Evolutionary conservation across 2,888 invertebrate genomes (phyloP), one percentile per base, ranked within the genome.

Genomic region (Hirtodrosophila duncani): DNA sequence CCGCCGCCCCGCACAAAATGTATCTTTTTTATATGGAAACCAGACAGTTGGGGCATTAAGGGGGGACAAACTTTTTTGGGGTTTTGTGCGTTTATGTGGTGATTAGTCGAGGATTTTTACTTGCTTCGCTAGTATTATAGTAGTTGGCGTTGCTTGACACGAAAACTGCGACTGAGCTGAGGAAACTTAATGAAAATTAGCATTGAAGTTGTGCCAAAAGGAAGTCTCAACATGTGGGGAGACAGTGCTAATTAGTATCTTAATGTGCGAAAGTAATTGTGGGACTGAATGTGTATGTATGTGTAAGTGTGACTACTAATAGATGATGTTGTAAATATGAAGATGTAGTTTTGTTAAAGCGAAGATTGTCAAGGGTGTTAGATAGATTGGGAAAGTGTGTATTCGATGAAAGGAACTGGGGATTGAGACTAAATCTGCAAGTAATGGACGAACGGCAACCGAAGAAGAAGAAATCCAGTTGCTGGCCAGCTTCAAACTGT

Each of bases 401-500:
- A n/a, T n/a, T n/a, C n/a, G n/a, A n/a, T n/a, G n/a, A n/a, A n/a
- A n/a, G n/a, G n/a, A n/a, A n/a, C n/a, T n/a, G n/a, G n/a, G n/a
- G n/a, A n/a, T n/a, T n/a, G n/a, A n/a, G n/a, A n/a, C n/a, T n/a
- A n/a, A 81, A 81, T 50, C 51, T 84, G 14, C 78, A 83, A 46
- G 62, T 85, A 48, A 60, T 85, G 13, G 78, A 86, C 60, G 86
- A 86, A 58, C 61, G 61, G 43, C 70, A 71, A 38, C 34, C 52
- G 11, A 43, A 41, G 14, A 63, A 55, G 18, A 83, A 81, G 17
- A 71, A 61, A 46, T 46, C 64, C 10, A 79, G 82, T 34, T 87
- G 85, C 42, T 87, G 87, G 86, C 82, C 82, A 44, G 81, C 71
- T 39, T 63, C 85, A 9, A 85, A 78, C 56, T 87, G 87, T 48